phyloP scores from a whole-genome alignment of 2,888 invertebrate genomes.

The Trachelus tabidus region DNA sequence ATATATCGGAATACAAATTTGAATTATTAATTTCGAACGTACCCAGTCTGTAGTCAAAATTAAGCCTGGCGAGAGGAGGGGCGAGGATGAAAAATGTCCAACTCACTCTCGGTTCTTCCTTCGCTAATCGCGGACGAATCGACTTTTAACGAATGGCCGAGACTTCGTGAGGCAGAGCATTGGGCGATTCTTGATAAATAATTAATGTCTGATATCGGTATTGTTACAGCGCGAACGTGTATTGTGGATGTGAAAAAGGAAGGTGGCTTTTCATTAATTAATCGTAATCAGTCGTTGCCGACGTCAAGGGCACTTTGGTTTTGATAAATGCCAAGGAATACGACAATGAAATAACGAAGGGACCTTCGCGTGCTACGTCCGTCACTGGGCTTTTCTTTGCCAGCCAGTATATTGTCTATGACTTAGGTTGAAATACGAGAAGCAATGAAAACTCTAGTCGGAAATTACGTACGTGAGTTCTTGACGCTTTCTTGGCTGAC shows the following conservation, averaged over 20 bases:
- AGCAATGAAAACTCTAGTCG: neutral
- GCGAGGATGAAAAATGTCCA: neutral
- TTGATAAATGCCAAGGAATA: neutral
- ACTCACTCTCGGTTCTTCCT: neutral
- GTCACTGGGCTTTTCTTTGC: neutral
- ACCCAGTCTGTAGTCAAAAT: neutral
- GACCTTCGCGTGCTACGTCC: neutral
- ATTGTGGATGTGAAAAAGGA: neutral
- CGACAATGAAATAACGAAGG: neutral
- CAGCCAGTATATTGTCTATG: neutral
- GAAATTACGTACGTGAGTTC: neutral
- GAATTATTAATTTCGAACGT: neutral
- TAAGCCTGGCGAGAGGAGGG: neutral
- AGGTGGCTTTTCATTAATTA: neutral
- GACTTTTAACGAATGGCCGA: neutral
- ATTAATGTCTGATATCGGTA: neutral
- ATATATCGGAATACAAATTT: neutral
- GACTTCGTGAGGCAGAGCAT: neutral
- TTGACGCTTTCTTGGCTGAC: neutral
- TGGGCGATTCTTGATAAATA: neutral
- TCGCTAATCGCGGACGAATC: neutral
- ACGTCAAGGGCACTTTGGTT: neutral
- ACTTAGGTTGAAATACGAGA: neutral
- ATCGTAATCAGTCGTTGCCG: neutral
- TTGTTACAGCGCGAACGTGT: neutral